phyloP scores from a whole-genome alignment of 2,888 invertebrate species.

The Petrolisthes manimaculis region DNA sequence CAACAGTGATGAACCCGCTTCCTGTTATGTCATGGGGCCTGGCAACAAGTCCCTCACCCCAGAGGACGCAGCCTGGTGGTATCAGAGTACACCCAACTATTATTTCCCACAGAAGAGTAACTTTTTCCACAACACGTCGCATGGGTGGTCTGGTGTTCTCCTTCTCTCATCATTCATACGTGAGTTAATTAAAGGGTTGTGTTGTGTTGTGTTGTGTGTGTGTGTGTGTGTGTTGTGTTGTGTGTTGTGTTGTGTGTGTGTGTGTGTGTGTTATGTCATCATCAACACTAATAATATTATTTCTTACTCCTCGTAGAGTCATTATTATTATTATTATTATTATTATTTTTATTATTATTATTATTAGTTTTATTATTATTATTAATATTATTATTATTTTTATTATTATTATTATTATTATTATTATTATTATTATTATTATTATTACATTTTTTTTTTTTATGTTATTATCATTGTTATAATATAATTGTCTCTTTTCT shows the following conservation, averaged over 20 bases:
- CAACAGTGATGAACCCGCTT: constrained; percentile 78
- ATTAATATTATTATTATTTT: not conserved
- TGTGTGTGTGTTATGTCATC: not conserved
- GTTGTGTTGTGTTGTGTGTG: too few species aligned
- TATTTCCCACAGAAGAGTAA: constrained; percentile 74
- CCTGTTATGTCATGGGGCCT: constrained; percentile 74
- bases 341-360: too few species aligned
- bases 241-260: not conserved
- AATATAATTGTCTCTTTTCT: not conserved
- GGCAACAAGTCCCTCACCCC: constrained; percentile 57
- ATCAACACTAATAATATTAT: too few species aligned
- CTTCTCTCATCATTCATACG: constrained; percentile 43
- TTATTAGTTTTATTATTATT: not conserved
- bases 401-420: not conserved
- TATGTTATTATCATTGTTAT: not conserved
- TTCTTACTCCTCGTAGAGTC: too few species aligned
- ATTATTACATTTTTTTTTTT: not conserved
- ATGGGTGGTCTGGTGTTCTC: constrained; percentile 52
- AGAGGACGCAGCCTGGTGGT: constrained; percentile 72
- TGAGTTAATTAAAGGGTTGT: constrained; percentile 17
- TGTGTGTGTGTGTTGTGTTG: too few species aligned
- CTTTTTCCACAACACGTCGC: constrained; percentile 30
- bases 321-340: too few species aligned
- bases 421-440: not conserved
- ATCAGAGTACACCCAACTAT: constrained; percentile 79